Evolutionary conservation across 2,888 invertebrate species (phyloP).

Genomic region (Drosophila meridiana): DNA sequence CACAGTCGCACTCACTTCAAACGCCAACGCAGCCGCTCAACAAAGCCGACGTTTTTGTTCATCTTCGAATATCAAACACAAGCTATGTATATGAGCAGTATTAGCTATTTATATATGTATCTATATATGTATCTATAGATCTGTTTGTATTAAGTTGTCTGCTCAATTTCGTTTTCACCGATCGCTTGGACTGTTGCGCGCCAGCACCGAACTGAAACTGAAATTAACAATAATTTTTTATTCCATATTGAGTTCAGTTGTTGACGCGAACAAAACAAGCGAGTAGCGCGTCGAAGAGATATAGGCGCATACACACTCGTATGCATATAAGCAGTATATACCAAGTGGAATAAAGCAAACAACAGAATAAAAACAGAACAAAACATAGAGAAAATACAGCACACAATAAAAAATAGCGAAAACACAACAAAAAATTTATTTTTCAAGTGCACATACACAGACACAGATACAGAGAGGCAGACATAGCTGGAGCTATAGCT

Average conservation of each 20-base stretch:
- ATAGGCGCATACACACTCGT: constrained; percentile 13
- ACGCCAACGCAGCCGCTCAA: constrained; percentile 80
- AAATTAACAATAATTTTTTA: constrained; percentile 64
- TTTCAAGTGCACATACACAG: constrained; percentile 62
- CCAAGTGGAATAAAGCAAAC: constrained; percentile 53
- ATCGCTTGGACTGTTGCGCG: constrained; percentile 65
- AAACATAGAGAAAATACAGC: constrained; percentile 38
- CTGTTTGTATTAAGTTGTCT: not conserved
- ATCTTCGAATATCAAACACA: constrained; percentile 51
- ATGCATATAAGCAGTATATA: constrained; percentile 25
- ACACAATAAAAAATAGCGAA: constrained; percentile 37
- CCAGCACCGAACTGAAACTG: constrained; percentile 75
- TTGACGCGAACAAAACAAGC: constrained; percentile 47
- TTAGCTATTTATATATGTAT: not conserved
- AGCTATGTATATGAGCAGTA: not conserved
- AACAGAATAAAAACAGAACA: constrained; percentile 66
- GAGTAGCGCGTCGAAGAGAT: constrained; percentile 11
- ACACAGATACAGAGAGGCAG: constrained; percentile 23
- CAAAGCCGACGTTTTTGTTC: constrained; percentile 76
- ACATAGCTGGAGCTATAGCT: constrained; percentile 3
- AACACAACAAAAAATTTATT: constrained; percentile 34
- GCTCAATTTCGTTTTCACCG: constrained; percentile 33
- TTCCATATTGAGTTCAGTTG: constrained; percentile 55
- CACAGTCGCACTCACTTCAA: constrained; percentile 76
- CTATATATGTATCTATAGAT: not conserved